Evolutionary conservation across 2,888 invertebrate species (phyloP), one percentile per base, ranked within the genome.

Genomic region (Argynnis bischoffii): DNA sequence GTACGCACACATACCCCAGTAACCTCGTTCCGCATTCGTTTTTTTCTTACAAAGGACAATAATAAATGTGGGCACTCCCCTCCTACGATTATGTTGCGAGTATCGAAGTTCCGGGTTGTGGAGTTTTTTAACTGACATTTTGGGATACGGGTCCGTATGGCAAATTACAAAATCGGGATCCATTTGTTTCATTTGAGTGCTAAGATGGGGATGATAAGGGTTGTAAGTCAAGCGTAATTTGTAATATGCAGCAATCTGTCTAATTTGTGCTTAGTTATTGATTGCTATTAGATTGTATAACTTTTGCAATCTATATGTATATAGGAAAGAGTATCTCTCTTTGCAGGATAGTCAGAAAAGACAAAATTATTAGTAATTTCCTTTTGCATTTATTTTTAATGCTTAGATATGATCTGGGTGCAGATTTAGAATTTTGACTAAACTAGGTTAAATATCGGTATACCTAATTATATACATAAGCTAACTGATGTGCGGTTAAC

Each of bases 21-120:
- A 78, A 79, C 81, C 81, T 80, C 78, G 79, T 81, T 76, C 78
- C 79, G 78, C 78, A 77, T 81, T 77, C 78, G 35, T 76, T 81
- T 81, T 82, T 78, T 80, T 81, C 81, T 81, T 79, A 83, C 84
- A 85, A 84, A 83, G 81, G 83, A 79, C 81, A 82, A 81, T 84
- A 84, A 85, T 81, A 83, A 81, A 83, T 82, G 81, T 82, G 79
- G 79, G 79, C 77, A 77, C 78, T 72, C 73, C 75, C 26, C 76
- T 71, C 76, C 75, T 70, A 69, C 74, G 81, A 81, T 79, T 78
- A 78, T 77, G 74, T 78, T 74, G 73, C 74, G 67, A 73, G 72
- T 77, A 77, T 75, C 77, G 67, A 69, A 67, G 74, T 73, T 73
- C 69, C 76, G 76, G 75, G 72, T 76, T 76, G 72, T 64, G 61